A percentile compares a stretch with the other conserved stretches of the same genome.
Evolutionary conservation across 2,888 invertebrate genomes (phyloP).

Genomic region (Leistus spinibarbis): DNA sequence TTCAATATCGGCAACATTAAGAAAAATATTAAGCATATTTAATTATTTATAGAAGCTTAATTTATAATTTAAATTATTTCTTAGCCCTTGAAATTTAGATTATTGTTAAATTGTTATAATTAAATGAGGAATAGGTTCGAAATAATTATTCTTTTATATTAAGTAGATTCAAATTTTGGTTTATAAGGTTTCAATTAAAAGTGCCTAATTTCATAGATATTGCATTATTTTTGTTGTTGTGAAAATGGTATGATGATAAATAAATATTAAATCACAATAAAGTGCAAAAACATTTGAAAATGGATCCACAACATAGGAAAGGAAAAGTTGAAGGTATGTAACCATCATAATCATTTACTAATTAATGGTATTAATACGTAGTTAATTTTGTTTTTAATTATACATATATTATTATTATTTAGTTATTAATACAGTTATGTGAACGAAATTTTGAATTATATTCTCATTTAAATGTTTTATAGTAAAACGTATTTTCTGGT

Average conservation of each 20-base stretch:
- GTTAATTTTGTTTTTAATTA: neutral
- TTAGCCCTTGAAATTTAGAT: no score
- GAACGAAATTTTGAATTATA: no score
- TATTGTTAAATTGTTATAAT: no score
- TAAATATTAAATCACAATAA: neutral
- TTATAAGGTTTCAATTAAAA: neutral
- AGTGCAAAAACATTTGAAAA: neutral
- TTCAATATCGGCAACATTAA: neutral
- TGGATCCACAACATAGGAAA: constrained; percentile 24
- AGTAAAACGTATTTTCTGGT: no score
- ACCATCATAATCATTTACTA: neutral
- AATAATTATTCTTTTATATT: no score
- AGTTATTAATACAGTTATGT: no score
- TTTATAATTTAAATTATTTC: no score
- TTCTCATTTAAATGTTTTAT: no score
- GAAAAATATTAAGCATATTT: no score
- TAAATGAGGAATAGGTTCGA: no score
- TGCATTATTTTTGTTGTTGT: neutral
- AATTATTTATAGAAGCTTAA: no score
- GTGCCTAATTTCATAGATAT: neutral
- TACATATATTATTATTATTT: no score
- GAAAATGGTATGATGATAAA: neutral
- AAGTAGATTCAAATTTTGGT: neutral
- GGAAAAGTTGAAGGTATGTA: constrained; percentile 21
- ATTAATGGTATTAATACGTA: neutral